Evolutionary conservation across 2,888 invertebrate species (phyloP).

Genomic region (Nebria salina): DNA sequence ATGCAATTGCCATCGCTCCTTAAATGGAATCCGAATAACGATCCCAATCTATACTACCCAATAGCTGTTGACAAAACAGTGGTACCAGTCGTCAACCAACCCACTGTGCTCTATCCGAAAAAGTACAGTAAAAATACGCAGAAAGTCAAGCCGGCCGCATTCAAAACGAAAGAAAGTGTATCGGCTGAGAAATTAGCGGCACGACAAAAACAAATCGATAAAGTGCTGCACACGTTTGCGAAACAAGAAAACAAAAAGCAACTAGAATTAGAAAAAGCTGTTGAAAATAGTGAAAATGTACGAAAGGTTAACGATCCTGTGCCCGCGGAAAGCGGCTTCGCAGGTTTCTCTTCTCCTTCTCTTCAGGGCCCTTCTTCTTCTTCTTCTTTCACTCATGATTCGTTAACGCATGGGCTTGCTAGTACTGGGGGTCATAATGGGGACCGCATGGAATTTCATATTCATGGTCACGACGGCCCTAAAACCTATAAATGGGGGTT

Average conservation of each 20-base stretch:
- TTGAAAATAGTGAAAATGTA: slow-evolving; percentile 35
- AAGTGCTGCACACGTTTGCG: slow-evolving; percentile 61
- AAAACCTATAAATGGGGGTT: slow-evolving; percentile 85
- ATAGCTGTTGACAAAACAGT: slow-evolving; percentile 59
- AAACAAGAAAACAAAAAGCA: slow-evolving; percentile 67
- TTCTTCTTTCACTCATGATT: slow-evolving; percentile 40
- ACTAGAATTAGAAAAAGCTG: slow-evolving; percentile 59
- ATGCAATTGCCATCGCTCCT: slow-evolving; percentile 62
- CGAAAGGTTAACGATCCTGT: slow-evolving; percentile 48
- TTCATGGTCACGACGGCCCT: slow-evolving; percentile 84
- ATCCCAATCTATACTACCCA: slow-evolving; percentile 59
- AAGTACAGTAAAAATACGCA: slow-evolving; percentile 67
- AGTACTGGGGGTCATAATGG: slow-evolving; percentile 52
- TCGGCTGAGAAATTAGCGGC: slow-evolving; percentile 59
- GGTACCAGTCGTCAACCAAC: slow-evolving; percentile 58
- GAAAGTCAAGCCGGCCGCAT: slow-evolving; percentile 54
- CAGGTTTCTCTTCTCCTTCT: slow-evolving; percentile 54
- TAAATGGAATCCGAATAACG: slow-evolving; percentile 60
- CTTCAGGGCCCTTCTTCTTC: slow-evolving; percentile 52
- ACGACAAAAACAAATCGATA: slow-evolving; percentile 58
- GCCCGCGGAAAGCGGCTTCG: slow-evolving; percentile 52
- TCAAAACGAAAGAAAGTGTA: slow-evolving; percentile 63
- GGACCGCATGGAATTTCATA: slow-evolving; percentile 77
- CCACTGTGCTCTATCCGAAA: slow-evolving; percentile 69
- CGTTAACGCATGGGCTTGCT: slow-evolving; percentile 25